Evolutionary conservation across 64 coral and sea anemone genomes (phyloP), one percentile per base, ranked within the genome.

Genomic region (Catalaphyllia jardinei): DNA sequence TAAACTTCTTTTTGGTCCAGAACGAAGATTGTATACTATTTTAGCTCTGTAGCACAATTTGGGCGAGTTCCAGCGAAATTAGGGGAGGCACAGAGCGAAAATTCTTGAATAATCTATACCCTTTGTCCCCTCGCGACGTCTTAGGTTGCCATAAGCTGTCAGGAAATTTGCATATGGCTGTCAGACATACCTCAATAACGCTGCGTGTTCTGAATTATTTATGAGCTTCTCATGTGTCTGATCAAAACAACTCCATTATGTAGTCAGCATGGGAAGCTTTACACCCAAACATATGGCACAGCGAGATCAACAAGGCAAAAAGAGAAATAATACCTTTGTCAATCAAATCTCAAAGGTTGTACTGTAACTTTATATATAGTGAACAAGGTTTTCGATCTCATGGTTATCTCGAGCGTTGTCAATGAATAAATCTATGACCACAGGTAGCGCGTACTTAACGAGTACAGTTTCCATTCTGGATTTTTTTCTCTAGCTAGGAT

Each of bases 131-230:
- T 80, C 25, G 62, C 2, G 31, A 84, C 38, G 74, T 39, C 39
- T 76, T 65, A 8, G 29, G 14, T 29, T 80, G 22, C 78, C 17
- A 51, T 29, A 16, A 57, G 13, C 28, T 22, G 30, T 20, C 25
- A 24, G 62, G 62, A 69, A 84, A 84, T 84, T 84, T 84, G 81
- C 81, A 84, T 84, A 27, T 24, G 62, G 62, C 35, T 84, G 81
- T 84, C 81, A 84, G 81, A 49, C 62, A 71, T 8, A 27, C 27
- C 20, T 69, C 7, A 50, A 2, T 46, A 39, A 27, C 33, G 4
- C 19, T 22, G 22, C 31, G 8, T 67, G 81, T 27, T 71, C 13
- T 84, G 81, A 84, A 84, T 84, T 42, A 65, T 69, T 84, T 24
- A 78, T 55, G 49, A 76, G 31, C 9, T 38, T 75, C 35, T 75